Evolutionary conservation across 2,888 invertebrate genomes (phyloP), one percentile per base, ranked within the genome.

Genomic region (Caradrina clavipalpis): DNA sequence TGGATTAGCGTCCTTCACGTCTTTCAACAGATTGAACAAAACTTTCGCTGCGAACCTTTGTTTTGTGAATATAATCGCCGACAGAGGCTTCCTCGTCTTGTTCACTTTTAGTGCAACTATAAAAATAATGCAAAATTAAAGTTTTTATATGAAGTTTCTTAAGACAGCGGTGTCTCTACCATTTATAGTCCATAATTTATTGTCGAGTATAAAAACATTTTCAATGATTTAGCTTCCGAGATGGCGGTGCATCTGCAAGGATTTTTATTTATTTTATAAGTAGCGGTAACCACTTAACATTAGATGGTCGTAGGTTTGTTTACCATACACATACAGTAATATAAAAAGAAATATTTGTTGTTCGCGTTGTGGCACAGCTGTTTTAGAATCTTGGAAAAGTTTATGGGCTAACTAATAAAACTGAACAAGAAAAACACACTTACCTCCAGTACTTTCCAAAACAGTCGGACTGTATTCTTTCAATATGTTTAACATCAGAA

Each of bases 11-110:
- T 94, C 83, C 13, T 91, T 93, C 0, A 96, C 96, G 0, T 95
- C 92, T 69, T 97, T 96, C 6, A 98, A 83, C 5, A 98, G 88
- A 73, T 98, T 97, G 87, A 96, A 98, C 0, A 99, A 85, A 10
- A 98, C 96, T 91, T 98, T 98, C 0, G 98, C 98, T 0, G 98
- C 97, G 81, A 97, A 97, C 58, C 98, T 95, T 79, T 97, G 96
- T 83, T 97, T 93, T 0, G 98, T 97, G 90, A 98, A 98, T 72
- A 98, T 96, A 21, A 98, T 96, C 0, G 97, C 97, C 61, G 97
- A 97, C 13, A 98, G 90, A 8, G 96, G 93, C 81, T 96, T 95
- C 17, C 89, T 87, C 0, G 80, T 26, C 22, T 69, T 83, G 72
- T 96, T 96, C 0, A 91, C 76, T 82, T 84, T 88, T 26, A 92